A percentile compares a stretch with the other conserved stretches of the same genome.
phyloP scores from a whole-genome alignment of 1,140 invertebrate species.

The Drosophila albomicans region DNA sequence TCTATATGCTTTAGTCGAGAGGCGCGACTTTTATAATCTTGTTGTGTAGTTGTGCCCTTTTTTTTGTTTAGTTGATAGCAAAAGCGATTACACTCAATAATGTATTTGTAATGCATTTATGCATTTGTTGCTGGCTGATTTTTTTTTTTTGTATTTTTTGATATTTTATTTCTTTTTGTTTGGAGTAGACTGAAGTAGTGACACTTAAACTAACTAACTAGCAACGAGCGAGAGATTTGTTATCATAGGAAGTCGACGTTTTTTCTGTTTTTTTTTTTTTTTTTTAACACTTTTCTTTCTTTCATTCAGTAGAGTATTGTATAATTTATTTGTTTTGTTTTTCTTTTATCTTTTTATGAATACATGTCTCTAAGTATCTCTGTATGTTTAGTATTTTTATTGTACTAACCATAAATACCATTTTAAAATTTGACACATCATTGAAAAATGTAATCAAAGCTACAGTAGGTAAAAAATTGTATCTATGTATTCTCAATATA shows the following conservation, averaged over 20 bases:
- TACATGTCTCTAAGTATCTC: conserved; percentile 21
- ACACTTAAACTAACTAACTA: conserved; percentile 38
- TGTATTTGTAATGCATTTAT: conserved; percentile 14
- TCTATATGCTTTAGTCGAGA: conserved; percentile 8
- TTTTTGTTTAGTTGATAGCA: conserved; percentile 22
- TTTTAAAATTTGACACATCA: conserved; percentile 81
- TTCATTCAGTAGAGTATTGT: conserved; percentile 53
- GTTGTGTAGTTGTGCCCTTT: conserved; percentile 19
- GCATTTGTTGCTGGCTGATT: conserved; percentile 18
- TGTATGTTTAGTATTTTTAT: conserved; percentile 1
- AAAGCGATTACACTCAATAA: conserved; percentile 2
- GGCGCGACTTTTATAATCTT: conserved; percentile 7
- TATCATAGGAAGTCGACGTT: conserved; percentile 66
- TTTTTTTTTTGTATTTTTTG: conserved; percentile 37
- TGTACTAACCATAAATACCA: conserved; percentile 60
- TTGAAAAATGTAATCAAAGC: conserved; percentile 83
- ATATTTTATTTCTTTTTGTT: conserved; percentile 2
- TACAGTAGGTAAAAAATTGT: conserved; percentile 81
- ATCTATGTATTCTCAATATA: conserved; percentile 64
- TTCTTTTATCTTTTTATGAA: background rate
- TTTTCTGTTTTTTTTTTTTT: conserved; percentile 17
- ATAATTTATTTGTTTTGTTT: conserved; percentile 31
- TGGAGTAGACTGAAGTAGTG: conserved; percentile 39
- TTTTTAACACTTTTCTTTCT: conserved; percentile 26
- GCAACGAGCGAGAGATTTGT: conserved; percentile 35